These are phyloP conservation scores for Chymomyza procnemis DNA, from an alignment of 2,888 invertebrate species.

Conservation along the genomic window DNA sequence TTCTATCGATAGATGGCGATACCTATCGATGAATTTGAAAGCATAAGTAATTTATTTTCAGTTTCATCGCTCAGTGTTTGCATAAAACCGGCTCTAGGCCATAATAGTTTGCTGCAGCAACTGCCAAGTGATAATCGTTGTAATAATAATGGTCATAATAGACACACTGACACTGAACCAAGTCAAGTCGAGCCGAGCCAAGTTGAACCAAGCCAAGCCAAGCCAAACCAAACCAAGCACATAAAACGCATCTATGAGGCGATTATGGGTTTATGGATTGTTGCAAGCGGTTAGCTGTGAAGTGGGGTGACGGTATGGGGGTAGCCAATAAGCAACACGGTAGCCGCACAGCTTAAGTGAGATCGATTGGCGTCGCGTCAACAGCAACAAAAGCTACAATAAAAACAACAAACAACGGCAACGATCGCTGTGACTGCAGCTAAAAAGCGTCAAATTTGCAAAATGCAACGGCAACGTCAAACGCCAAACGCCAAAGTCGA, in stretches of 20 bases:
- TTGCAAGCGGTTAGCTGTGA: background rate
- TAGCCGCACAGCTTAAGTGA: constrained; percentile 50
- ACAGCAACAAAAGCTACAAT: constrained; percentile 32
- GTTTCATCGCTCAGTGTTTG: background rate
- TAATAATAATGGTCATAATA: constrained; percentile 70
- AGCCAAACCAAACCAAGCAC: constrained; percentile 17
- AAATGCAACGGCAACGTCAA: constrained; percentile 39
- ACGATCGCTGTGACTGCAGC: constrained; percentile 21
- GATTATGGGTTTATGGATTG: background rate
- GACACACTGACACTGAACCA: constrained; percentile 75
- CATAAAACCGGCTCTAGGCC: constrained; percentile 11
- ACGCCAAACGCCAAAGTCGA: constrained; percentile 5
- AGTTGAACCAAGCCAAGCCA: constrained; percentile 18
- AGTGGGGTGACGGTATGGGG: constrained; percentile 29
- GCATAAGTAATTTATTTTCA: background rate
- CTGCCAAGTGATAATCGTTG: constrained; percentile 50
- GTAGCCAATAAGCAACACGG: constrained; percentile 50
- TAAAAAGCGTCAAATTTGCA: constrained; percentile 51
- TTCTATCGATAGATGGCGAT: too few species aligned
- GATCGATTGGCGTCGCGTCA: constrained; percentile 58
- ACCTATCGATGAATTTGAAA: too few species aligned
- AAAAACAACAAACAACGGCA: constrained; percentile 20
- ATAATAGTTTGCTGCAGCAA: constrained; percentile 46
- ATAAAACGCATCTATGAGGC: background rate
- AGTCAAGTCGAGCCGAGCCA: constrained; percentile 28